Evolutionary conservation across 2,113 vertebrate genomes (phyloP), one percentile per base, ranked within the genome.

Genomic region (Phodopus roborovskii): DNA sequence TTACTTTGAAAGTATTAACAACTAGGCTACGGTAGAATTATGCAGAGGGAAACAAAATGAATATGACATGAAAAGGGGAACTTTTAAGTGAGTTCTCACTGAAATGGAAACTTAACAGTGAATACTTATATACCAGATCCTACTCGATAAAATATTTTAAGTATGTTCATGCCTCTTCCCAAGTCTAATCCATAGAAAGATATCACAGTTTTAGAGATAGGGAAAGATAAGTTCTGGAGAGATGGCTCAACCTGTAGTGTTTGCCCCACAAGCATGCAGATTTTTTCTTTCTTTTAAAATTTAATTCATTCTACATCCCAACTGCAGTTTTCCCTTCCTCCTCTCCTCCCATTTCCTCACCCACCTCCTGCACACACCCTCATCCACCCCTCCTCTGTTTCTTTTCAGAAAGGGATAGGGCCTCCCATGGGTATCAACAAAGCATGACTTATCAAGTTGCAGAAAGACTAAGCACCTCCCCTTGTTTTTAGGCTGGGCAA

Each of bases 81-180:
- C 22, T 30, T 86, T 77, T 24, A 83, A 92, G 24, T 24, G 78
- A 87, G 82, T 16, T 17, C 50, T 30, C 60, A 15, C 3, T 42
- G 79, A 82, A 60, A 53, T 70, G 73, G 33, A 95, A 94, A 94
- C 75, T 66, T 81, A 56, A 96, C 36, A 26, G 48, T 17, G 75
- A 95, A 75, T 3, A 2, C 12, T 56, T 88, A 19, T 28, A 13
- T 48, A 68, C 13, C 3, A 94, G 33, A 30, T 28, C n/a, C 36
- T 79, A 62, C 7, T 70, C 33, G 20, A 13, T 50, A 45, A 60
- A 58, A 73, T 77, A 66, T 2, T 36, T 89, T 92, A 70, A 0
- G 16, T 83, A 94, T 92, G 93, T 92, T 58, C 75, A 62, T 78
- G 36, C 45, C 30, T 96, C 22, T 17, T 94, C 28, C 56, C 58